Base-by-base conservation (phyloP, 2,797 vertebrate species). In the Chaetophractus vellerosus region DNA sequence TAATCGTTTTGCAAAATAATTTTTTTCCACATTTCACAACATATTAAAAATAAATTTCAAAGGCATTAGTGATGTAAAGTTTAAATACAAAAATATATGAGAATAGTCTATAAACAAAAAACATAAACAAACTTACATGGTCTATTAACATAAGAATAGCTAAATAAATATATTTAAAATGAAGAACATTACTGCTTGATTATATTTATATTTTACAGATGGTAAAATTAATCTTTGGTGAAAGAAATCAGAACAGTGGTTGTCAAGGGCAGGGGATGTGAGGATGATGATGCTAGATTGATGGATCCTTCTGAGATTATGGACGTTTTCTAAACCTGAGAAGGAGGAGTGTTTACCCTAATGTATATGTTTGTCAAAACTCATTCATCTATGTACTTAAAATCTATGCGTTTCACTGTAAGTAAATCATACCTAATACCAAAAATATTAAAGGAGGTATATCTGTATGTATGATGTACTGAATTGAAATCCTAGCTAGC, bases 131-230 rank as follows among this genome's bases (percentile, higher is more conserved):
- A 0, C 18, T 33, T 80, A 14, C 6, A 66, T 57, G 12, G 38
- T 33, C 28, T 57, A 89, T n/a, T 68, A 55, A 57, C 28, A 79
- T 38, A 26, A 68, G 59, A 66, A 41, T 24, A 55, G 45, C 31
- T 50, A 50, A 14, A 50, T 78, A 79, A 75, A 45, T 89, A 19
- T 57, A 79, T 89, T 89, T 79, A 50, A 90, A 41, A 69, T 80
- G 36, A 90, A 63, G 16, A 26, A 33, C 68, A 3, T 28, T 57
- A 18, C 52, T 57, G 0, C 57, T 57, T 26, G 10, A 69, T 55
- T 78, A n/a, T 9, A 55, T 41, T 41, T 68, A 55, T 41, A 24
- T 66, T n/a, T 18, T 88, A 41, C 18, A 76, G 36, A 16, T 78
- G 24, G 21, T 74, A 87, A 75, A 88, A 63, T 31, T 79, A 80